Conservation (phyloP, 1,140 invertebrate species). For the Fragariocoptes setiger region DNA sequence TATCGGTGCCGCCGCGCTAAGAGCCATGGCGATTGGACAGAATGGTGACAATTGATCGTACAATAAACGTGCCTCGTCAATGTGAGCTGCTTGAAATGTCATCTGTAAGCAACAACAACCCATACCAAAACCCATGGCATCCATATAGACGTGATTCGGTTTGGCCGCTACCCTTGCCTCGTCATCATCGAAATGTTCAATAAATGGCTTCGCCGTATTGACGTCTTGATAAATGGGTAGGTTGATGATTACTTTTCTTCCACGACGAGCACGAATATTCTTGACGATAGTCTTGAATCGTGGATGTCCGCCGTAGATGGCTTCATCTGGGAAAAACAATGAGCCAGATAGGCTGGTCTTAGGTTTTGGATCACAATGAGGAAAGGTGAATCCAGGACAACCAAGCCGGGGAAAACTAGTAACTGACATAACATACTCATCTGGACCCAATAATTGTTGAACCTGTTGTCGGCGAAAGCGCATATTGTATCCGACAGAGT, state of each 20-base stretch:
- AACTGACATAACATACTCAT: constrained; percentile 57
- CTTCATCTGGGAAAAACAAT: constrained; percentile 78
- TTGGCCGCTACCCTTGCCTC: constrained; percentile 27
- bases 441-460: constrained; percentile 31
- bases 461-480: constrained; percentile 40
- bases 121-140: constrained; percentile 99
- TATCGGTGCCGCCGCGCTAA: constrained; percentile 80
- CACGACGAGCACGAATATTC: constrained; percentile 63
- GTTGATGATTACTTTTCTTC: constrained; percentile 83
- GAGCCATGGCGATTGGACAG: constrained; percentile 80
- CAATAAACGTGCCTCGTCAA: constrained; percentile 64
- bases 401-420: constrained; percentile 83
- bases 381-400: constrained; percentile 55
- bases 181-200: constrained; percentile 37
- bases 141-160: constrained; percentile 71
- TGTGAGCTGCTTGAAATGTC: constrained; percentile 85
- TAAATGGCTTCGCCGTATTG: constrained; percentile 36
- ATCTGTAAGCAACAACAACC: constrained; percentile 87
- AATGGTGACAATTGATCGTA: constrained; percentile 91
- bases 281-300: constrained; percentile 71
- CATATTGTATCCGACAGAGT: constrained; percentile 95
- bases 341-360: constrained; percentile 40
- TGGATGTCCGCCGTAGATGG: constrained; percentile 69
- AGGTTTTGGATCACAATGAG: constrained; percentile 32
- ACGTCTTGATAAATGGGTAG: constrained; percentile 67